Percentiles rank a stretch among this genome's conserved stretches.
phyloP scores from a whole-genome alignment of 2,888 invertebrate species.

The Apamea crenata region DNA sequence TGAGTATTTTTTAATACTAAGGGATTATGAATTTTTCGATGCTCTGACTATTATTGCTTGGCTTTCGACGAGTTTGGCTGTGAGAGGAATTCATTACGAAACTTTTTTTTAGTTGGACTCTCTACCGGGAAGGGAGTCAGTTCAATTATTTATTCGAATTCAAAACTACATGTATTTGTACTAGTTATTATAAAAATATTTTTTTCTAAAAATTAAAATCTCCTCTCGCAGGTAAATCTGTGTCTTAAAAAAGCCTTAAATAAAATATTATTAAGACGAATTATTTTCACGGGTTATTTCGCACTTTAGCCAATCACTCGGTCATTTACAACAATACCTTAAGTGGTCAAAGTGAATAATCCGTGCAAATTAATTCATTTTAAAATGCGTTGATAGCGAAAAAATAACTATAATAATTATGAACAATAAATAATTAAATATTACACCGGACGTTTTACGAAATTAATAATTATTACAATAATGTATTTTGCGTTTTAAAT shows the following conservation, averaged over 20 bases:
- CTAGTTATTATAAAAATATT: slow-evolving; percentile 6
- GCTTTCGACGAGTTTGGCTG: slow-evolving; percentile 21
- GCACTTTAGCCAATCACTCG: slow-evolving; percentile 4
- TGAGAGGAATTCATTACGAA: slow-evolving; percentile 8
- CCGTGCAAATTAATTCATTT: slow-evolving; percentile 22
- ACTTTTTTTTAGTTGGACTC: not conserved
- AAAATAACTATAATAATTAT: slow-evolving; percentile 26
- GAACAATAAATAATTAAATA: slow-evolving; percentile 51
- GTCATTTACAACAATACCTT: not conserved
- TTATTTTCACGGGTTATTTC: slow-evolving; percentile 23
- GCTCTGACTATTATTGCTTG: slow-evolving; percentile 48
- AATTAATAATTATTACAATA: not conserved
- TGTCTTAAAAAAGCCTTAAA: slow-evolving; percentile 20
- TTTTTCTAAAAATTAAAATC: slow-evolving; percentile 7
- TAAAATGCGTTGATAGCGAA: slow-evolving; percentile 22
- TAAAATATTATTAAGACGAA: slow-evolving; percentile 17
- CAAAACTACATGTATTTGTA: slow-evolving; percentile 6
- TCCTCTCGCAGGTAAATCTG: slow-evolving; percentile 19
- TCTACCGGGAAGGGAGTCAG: slow-evolving; percentile 26
- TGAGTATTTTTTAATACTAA: slow-evolving; percentile 59
- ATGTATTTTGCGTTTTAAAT: slow-evolving; percentile 38
- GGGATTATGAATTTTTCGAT: slow-evolving; percentile 37
- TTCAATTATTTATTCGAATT: not conserved
- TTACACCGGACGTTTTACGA: slow-evolving; percentile 35
- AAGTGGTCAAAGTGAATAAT: slow-evolving; percentile 28